Conservation (phyloP, 2,113 vertebrate genomes). For the Xyrauchen texanus region DNA sequence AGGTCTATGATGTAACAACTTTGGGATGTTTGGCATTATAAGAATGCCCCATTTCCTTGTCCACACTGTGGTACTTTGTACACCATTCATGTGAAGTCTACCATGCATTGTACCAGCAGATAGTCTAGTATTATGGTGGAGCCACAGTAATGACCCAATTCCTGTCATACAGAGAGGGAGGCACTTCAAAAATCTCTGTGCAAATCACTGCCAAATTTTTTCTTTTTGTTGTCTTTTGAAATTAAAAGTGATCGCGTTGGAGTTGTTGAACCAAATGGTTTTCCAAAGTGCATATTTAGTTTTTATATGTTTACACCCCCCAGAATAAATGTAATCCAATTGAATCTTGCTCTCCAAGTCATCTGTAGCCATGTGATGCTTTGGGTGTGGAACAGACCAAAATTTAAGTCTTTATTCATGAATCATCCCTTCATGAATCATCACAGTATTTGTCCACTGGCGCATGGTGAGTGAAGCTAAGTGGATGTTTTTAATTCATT, state of each 20-base stretch:
- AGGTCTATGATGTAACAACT: constrained; percentile 74
- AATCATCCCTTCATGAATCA: too few relatives aligned
- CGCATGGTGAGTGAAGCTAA: too few relatives aligned
- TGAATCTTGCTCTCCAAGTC: too few relatives aligned
- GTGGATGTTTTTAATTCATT: too few relatives aligned
- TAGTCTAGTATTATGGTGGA: constrained; percentile 47
- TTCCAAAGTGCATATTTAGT: not conserved
- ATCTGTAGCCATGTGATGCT: too few relatives aligned
- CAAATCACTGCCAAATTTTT: constrained; percentile 9
- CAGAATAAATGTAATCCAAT: too few relatives aligned
- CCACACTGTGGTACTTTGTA: constrained; percentile 65
- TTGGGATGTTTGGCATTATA: constrained; percentile 77
- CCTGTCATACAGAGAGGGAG: constrained; percentile 25
- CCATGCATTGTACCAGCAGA: constrained; percentile 66
- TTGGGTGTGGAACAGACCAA: too few relatives aligned
- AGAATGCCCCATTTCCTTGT: constrained; percentile 75
- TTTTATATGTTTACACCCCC: too few relatives aligned
- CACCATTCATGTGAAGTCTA: constrained; percentile 76
- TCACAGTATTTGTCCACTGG: too few relatives aligned
- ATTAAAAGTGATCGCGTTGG: not conserved
- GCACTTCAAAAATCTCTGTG: not conserved
- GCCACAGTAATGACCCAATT: constrained; percentile 54
- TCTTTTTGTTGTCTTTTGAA: not conserved
- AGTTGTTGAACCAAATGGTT: constrained; percentile 5
- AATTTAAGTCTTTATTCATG: too few relatives aligned